Evolutionary conservation across 2,113 vertebrate genomes (phyloP).

Genomic region (Poecile atricapillus): DNA sequence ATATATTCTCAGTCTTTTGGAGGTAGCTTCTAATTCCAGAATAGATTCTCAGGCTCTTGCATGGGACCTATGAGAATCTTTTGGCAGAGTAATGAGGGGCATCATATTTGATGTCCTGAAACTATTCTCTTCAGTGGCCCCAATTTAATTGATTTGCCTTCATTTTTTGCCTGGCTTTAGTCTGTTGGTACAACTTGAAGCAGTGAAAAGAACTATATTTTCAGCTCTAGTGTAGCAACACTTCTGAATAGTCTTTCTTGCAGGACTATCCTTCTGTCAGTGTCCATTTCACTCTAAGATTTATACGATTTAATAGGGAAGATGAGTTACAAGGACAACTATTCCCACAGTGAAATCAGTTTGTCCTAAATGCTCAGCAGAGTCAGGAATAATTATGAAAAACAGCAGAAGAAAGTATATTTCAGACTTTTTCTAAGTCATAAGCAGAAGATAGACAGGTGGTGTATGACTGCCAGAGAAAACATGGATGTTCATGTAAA

Average conservation of each 20-base stretch:
- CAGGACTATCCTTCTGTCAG: not conserved
- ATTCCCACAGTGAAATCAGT: not conserved
- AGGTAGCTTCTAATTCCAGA: not conserved
- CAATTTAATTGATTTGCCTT: not conserved
- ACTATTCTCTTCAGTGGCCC: not conserved
- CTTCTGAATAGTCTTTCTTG: not conserved
- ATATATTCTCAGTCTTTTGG: not conserved
- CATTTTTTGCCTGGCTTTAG: not conserved
- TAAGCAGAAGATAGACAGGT: not conserved
- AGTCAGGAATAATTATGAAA: not conserved
- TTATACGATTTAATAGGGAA: not conserved
- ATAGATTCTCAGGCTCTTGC: not conserved
- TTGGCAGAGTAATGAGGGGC: not conserved
- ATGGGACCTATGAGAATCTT: not conserved
- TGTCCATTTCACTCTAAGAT: not conserved
- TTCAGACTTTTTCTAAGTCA: not conserved
- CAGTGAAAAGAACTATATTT: not conserved
- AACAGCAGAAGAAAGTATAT: not conserved
- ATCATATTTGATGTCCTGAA: not conserved
- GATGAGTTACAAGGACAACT: not conserved
- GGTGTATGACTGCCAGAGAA: not conserved
- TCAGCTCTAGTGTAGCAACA: not conserved
- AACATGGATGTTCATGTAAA: not conserved
- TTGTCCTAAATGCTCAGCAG: not conserved
- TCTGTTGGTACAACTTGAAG: not conserved